Percentiles rank a stretch among this genome's conserved stretches.
Conservation (phyloP, 2,797 vertebrate species). For the Denticeps clupeoides region DNA sequence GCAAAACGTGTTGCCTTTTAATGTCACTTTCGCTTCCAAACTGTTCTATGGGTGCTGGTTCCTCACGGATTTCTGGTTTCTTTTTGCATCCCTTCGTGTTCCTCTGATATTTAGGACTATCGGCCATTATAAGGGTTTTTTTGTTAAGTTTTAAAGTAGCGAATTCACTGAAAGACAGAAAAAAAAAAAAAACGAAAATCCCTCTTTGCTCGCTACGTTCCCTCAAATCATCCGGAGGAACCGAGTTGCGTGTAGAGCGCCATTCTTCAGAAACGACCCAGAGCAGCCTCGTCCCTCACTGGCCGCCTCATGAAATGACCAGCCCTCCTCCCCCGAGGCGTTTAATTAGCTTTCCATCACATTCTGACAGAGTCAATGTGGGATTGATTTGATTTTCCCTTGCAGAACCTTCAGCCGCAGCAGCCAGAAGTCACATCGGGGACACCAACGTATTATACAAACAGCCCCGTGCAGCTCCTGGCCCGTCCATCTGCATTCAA, state of each 20-base stretch:
- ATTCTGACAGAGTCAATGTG: slow-evolving; percentile 56
- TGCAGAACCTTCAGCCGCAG: slow-evolving; percentile 40
- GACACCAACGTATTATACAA: slow-evolving; percentile 45
- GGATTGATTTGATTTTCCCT: slow-evolving; percentile 66
- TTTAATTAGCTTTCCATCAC: slow-evolving; percentile 68
- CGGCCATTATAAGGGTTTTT: too few relatives aligned
- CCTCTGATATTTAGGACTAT: too few relatives aligned
- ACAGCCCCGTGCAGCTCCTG: background rate
- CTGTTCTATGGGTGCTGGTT: too few relatives aligned
- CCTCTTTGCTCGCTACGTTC: too few relatives aligned
- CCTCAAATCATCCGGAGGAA: too few relatives aligned
- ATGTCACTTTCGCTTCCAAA: background rate
- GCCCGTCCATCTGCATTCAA: background rate
- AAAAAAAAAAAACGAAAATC: too few relatives aligned
- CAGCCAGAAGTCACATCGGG: slow-evolving; percentile 50
- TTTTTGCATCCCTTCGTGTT: too few relatives aligned
- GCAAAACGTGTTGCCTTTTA: slow-evolving; percentile 1
- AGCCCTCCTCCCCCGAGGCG: slow-evolving; percentile 48
- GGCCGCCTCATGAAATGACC: slow-evolving; percentile 46
- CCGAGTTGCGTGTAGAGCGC: too few relatives aligned
- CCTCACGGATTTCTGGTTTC: too few relatives aligned
- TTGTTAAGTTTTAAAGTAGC: too few relatives aligned
- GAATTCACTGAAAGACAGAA: too few relatives aligned
- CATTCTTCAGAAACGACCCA: too few relatives aligned
- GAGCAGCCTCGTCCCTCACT: background rate